Evolutionary conservation across 2,888 invertebrate genomes (phyloP), one percentile per base, ranked within the genome.

Genomic region (Phyto melanocephala): DNA sequence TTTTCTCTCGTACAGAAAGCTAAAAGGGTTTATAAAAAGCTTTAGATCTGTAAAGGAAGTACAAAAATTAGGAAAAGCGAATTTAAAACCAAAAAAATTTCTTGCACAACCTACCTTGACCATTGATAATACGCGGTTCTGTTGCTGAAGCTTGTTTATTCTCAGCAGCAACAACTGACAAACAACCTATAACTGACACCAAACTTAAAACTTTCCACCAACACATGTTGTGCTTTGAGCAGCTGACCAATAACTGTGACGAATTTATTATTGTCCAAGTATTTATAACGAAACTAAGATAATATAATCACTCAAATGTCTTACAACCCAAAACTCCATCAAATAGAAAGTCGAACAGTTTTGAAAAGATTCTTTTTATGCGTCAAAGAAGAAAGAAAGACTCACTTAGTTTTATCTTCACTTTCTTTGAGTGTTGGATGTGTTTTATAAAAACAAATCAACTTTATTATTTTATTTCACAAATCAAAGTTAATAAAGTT

Each of bases 171-270:
- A 28, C n/a, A 11, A 13, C 13, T 13, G n/a, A 33, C 22, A 28
- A 15, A 7, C 50, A 37, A 15, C 15, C 15, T n/a, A 56, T 11
- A 22, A 58, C 17, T 35, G 76, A 10, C 2, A 71, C 4, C 0
- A 70, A 10, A 52, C 22, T 60, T 11, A 75, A 28, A 7, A 10
- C 47, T 42, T 65, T 80, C 2, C 60, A 35, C 4, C 17, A 50
- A 42, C 15, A 10, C 80, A 80, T 80, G 52, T 52, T 80, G 42
- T 8, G 42, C 17, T 1, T 10, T 56, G 1, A 2, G 17, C 15
- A 24, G 24, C 20, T 42, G 1, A 42, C 37, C 20, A 3, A 13
- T 37, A 28, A 65, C 70, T 71, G 50, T 52, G 5, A 10, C 10
- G 2, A 52, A 22, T 52, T 68, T 35, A 0, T 15, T n/a, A 20